Evolutionary conservation across 1,140 invertebrate genomes (phyloP).

Genomic region (Drosophila punjabiensis): DNA sequence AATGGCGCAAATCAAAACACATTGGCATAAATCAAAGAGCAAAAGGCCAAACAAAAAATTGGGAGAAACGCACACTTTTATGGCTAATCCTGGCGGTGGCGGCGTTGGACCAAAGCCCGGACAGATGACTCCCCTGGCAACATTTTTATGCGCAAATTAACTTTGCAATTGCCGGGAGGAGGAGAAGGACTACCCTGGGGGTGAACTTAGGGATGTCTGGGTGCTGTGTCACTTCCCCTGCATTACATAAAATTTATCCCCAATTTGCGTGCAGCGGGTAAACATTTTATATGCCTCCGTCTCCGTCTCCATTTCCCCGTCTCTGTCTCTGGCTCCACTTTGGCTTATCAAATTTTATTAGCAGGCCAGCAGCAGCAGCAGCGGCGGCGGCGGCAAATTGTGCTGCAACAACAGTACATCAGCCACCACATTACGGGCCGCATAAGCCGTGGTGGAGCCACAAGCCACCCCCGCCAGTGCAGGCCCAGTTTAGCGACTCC

Average conservation of each 20-base stretch:
- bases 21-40: slow-evolving; percentile 78
- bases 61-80: slow-evolving; percentile 57
- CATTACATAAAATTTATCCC: slow-evolving; percentile 80
- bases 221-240: slow-evolving; percentile 59
- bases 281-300: slow-evolving; percentile 71
- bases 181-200: neutral
- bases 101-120: slow-evolving; percentile 34
- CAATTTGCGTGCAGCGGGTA: slow-evolving; percentile 82
- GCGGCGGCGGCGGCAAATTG: slow-evolving; percentile 64
- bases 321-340: slow-evolving; percentile 64
- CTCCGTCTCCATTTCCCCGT: slow-evolving; percentile 4
- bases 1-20: slow-evolving; percentile 79
- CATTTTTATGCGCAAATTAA: slow-evolving; percentile 83
- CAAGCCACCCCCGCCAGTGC: slow-evolving; percentile 54
- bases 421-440: slow-evolving; percentile 42
- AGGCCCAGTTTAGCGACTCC: slow-evolving; percentile 41
- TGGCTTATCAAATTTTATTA: slow-evolving; percentile 84
- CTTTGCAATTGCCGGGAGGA: slow-evolving; percentile 59
- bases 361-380: slow-evolving; percentile 43
- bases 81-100: slow-evolving; percentile 70
- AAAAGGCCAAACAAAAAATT: slow-evolving; percentile 15
- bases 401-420: slow-evolving; percentile 65
- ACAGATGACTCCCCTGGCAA: slow-evolving; percentile 63
- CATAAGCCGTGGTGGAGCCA: slow-evolving; percentile 52
- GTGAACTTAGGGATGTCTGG: slow-evolving; percentile 19